phyloP scores from a whole-genome alignment of 30 jellyfish, hydroid and myxozoan genomes.

The Hydra vulgaris region DNA sequence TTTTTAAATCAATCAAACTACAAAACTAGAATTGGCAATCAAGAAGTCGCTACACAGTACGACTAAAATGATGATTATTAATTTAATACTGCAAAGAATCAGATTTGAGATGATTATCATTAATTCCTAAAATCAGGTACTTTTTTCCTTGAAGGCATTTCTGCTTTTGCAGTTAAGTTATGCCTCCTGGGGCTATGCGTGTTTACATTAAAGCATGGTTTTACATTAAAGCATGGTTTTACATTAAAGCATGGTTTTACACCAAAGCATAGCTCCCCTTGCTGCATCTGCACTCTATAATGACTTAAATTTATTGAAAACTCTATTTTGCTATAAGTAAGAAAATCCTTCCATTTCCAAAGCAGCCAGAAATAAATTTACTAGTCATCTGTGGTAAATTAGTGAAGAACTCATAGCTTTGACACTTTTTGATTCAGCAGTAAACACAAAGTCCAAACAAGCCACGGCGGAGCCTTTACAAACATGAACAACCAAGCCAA shows the following conservation, averaged over 20 bases:
- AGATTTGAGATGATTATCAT: background rate
- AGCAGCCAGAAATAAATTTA: background rate
- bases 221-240: background rate
- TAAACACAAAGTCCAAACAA: background rate
- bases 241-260: background rate
- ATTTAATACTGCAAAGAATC: background rate
- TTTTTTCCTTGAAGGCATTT: background rate
- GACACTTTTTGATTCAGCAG: background rate
- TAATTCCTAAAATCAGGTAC: background rate
- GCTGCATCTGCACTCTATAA: background rate
- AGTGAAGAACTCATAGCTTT: background rate
- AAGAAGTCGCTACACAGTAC: too few relatives aligned
- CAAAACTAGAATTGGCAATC: too few relatives aligned
- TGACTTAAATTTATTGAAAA: background rate
- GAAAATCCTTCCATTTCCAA: background rate
- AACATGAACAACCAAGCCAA: background rate
- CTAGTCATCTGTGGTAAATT: background rate
- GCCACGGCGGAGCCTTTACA: background rate
- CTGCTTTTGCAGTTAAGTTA: background rate
- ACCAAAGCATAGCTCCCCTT: background rate
- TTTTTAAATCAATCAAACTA: too few relatives aligned
- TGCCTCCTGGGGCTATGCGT: background rate
- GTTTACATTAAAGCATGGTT: background rate
- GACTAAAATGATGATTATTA: too few relatives aligned
- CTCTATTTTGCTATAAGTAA: background rate